A percentile compares a stretch with the other conserved stretches of the same genome.
Conservation (phyloP, 1,140 invertebrate genomes). For the Phthorimaea operculella region DNA sequence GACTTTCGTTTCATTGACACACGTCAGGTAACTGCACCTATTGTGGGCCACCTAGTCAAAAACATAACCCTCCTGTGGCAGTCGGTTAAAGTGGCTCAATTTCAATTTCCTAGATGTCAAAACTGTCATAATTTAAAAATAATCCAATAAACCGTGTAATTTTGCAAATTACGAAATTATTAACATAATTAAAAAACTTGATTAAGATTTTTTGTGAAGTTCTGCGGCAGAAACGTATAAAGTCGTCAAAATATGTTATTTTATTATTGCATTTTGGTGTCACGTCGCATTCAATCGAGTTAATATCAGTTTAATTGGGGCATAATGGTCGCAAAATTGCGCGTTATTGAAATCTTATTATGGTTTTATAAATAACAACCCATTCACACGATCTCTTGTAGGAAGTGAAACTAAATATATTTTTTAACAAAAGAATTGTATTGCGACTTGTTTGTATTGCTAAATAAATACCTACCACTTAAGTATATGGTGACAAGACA, state of each 20-base stretch:
- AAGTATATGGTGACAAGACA: neutral
- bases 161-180: too few relatives aligned
- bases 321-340: neutral
- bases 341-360: neutral
- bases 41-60: neutral
- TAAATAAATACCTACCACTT: too few relatives aligned
- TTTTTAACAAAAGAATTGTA: neutral
- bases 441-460: neutral
- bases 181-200: too few relatives aligned
- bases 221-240: neutral
- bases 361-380: neutral
- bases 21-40: neutral
- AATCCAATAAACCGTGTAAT: too few relatives aligned
- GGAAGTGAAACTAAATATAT: conserved; percentile 1
- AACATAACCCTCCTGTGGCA: too few relatives aligned
- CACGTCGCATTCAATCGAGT: neutral
- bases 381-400: neutral
- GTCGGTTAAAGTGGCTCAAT: too few relatives aligned
- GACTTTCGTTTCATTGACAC: conserved; percentile 19
- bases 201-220: too few relatives aligned
- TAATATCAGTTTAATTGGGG: neutral
- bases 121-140: too few relatives aligned
- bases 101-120: too few relatives aligned
- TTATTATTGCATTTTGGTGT: neutral
- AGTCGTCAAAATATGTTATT: neutral